phyloP scores from a whole-genome alignment of 2,888 invertebrate species.

The Teleiodes luculella region DNA sequence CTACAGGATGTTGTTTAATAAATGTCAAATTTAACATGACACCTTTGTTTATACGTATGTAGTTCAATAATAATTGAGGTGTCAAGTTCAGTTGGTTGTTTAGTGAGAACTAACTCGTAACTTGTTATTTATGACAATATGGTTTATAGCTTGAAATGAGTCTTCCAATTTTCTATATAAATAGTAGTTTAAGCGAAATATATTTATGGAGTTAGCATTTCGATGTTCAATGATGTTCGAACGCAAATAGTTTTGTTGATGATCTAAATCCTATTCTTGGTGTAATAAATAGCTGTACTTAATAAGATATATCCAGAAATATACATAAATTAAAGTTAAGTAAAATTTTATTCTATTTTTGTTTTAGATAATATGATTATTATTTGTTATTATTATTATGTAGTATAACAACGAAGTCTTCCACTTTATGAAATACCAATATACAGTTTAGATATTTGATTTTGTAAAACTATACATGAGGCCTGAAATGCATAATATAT shows the following conservation, averaged over 20 bases:
- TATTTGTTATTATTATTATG: slow-evolving; percentile 30
- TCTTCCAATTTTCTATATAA: slow-evolving; percentile 35
- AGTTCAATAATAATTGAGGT: no score
- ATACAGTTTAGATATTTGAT: no score
- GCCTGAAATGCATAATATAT: no score
- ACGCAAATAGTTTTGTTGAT: slow-evolving; percentile 26
- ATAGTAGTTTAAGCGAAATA: slow-evolving; percentile 12
- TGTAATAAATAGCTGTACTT: slow-evolving; percentile 33
- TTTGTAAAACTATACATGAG: no score
- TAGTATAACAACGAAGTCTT: slow-evolving; percentile 72
- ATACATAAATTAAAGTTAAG: background rate
- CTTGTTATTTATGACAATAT: slow-evolving; percentile 21
- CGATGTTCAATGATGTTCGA: slow-evolving; percentile 1
- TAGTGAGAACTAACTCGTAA: slow-evolving; percentile 25
- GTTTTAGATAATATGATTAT: background rate
- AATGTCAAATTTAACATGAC: no score
- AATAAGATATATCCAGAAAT: background rate
- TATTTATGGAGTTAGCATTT: slow-evolving; percentile 6
- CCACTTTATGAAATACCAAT: slow-evolving; percentile 34
- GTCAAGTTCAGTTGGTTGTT: slow-evolving; percentile 16
- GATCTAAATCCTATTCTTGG: slow-evolving; percentile 50
- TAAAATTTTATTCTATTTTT: background rate
- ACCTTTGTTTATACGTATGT: no score
- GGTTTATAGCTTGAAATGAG: slow-evolving; percentile 31
- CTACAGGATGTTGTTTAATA: no score